Base-by-base conservation (phyloP, 2,888 invertebrate species). In the Cheilosia variabilis region DNA sequence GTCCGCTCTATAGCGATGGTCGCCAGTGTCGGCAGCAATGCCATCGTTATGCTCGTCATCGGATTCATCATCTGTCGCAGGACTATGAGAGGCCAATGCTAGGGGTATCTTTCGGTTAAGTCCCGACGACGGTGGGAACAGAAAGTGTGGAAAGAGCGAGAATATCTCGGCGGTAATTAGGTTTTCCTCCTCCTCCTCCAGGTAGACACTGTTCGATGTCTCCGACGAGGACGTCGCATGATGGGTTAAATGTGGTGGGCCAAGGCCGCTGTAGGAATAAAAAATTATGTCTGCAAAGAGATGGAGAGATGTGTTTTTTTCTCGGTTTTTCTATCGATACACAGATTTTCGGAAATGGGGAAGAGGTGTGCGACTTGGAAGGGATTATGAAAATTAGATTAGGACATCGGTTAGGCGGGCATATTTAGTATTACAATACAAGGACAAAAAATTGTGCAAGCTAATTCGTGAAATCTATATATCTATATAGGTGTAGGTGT, bases 111-210 rank as follows among this genome's bases (percentile, higher is more conserved):
- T 91, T 77, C 89, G 89, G 88, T 91, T 91, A 17, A 91, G 89
- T 47, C 91, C 91, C 91, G 92, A 91, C 69, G 91, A 91, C 63
- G 93, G 93, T 89, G 94, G 94, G 91, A 94, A 94, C 89, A 95
- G 93, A 93, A 94, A 94, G 91, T 94, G 94, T 87, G 94, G 94
- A 88, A 90, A 91, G 87, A 90, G 91, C 71, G 92, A 92, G 93
- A 92, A 93, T 93, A 93, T 93, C 93, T 93, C 92, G 89, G 93
- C 92, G 91, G 93, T 91, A 93, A 91, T 91, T 87, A 91, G 89
- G 89, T 91, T 81, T 34, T 87, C 88, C 24, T 87, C 88, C 68
- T 87, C 87, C 60, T 87, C 87, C 53, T 93, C 93, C 92, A 93
- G 92, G 90, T 78, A 76, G 72, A 93, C 93, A 92, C 93, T 93